Base-by-base conservation (phyloP, 1,140 invertebrate genomes). In the Palaemon carinicauda region DNA sequence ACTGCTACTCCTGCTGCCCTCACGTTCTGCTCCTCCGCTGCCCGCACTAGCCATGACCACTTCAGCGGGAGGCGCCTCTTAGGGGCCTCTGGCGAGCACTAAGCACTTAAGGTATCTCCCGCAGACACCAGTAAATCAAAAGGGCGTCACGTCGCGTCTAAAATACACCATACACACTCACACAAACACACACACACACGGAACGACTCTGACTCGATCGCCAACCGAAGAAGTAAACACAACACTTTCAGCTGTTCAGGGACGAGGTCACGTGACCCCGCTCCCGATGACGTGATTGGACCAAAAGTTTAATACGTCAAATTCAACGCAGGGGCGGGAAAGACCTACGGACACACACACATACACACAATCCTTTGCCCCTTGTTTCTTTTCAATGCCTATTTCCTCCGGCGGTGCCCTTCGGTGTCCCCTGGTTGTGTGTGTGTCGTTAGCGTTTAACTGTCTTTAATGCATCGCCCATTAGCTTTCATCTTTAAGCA, bases 291-390 rank as follows among this genome's bases (percentile, higher is more conserved):
- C 41, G 41, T 56, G 65, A 74, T 82, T 82, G 81, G 81, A 14
- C 21, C 81, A 82, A 50, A 82, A 82, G 81, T 82, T 82, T 73
- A 74, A 74, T 50, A 82, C 81, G 81, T 82, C 81, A 82, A n/a
- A 74, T 82, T 53, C 65, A 82, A 82, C 41, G 74, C 41, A 27
- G 19, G 19, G 33, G 73, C 31, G 73, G 65, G 65, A 69, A 69
- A 69, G 65, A 27, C 65, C 41, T 41, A 41, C 12, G 41, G 65
- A 27, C 29, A 27, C 29, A 69, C 65, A 14, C 24, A 69, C 65
- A 41, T n/a, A n/a, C n/a, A n/a, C n/a, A n/a, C n/a, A n/a, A n/a
- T 12, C 41, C 41, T 12, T 41, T 12, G 41, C 41, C 41, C 41
- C 7, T 12, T 1, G 12, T 41, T 41, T 41, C 12, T 41, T 41